These are phyloP conservation scores for Morphnarchus princeps DNA, from an alignment of 2,113 vertebrate species.

Conservation along the genomic window DNA sequence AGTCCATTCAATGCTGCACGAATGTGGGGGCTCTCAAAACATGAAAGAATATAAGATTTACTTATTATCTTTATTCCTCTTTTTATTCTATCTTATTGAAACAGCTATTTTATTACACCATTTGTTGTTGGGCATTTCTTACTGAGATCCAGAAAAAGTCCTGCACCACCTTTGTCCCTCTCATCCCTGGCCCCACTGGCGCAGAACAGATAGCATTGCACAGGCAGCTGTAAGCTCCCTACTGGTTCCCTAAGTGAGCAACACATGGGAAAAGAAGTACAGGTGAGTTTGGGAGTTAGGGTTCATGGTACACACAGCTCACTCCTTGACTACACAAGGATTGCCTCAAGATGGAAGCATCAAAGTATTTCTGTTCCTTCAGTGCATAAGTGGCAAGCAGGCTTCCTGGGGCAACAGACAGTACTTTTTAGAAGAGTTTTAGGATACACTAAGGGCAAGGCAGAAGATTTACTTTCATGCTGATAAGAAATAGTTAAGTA, in stretches of 20 bases:
- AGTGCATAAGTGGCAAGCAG: neutral
- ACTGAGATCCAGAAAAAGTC: neutral
- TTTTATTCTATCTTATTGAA: neutral
- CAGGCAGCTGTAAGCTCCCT: neutral
- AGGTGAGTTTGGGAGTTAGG: neutral
- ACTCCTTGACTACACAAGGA: neutral
- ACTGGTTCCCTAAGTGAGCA: neutral
- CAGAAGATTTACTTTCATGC: neutral
- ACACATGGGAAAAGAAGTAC: neutral
- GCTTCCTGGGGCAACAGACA: neutral
- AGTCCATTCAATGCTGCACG: neutral
- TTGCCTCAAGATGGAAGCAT: neutral
- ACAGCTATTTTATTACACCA: neutral
- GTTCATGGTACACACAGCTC: neutral
- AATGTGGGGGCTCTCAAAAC: neutral
- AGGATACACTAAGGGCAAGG: neutral
- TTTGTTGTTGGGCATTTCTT: neutral
- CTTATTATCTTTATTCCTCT: neutral
- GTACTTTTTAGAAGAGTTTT: neutral
- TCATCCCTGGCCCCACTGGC: neutral
- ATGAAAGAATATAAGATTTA: neutral
- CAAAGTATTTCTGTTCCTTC: neutral
- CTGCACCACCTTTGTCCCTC: neutral
- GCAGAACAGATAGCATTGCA: neutral
- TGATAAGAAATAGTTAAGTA: neutral